phyloP scores from a whole-genome alignment of 2,113 vertebrate genomes.

The Silurus glanis region DNA sequence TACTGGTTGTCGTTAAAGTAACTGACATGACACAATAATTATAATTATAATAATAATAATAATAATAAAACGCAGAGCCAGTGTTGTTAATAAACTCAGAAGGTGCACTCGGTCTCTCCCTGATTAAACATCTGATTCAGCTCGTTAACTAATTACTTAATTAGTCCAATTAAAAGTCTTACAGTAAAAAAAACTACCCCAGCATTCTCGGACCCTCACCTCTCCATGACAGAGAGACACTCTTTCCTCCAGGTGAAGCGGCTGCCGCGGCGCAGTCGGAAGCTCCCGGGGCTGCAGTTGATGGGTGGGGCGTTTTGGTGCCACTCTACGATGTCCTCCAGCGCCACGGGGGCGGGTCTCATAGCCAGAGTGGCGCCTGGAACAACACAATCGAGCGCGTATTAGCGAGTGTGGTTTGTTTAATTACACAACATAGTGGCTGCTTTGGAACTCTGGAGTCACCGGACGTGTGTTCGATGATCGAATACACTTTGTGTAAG shows the following conservation, averaged over 20 bases:
- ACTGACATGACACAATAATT: slow-evolving; percentile 63
- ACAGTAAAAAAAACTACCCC: background rate
- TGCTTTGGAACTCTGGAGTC: background rate
- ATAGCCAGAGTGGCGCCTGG: slow-evolving; percentile 93
- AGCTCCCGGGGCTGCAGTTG: slow-evolving; percentile 85
- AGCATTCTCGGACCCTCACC: slow-evolving; percentile 68
- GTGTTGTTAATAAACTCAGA: background rate
- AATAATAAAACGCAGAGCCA: background rate
- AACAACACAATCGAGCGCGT: slow-evolving; percentile 1
- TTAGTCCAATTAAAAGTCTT: background rate
- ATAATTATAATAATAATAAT: background rate
- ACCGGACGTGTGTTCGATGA: background rate
- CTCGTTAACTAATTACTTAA: background rate
- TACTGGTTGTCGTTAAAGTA: slow-evolving; percentile 99
- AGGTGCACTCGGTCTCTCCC: background rate
- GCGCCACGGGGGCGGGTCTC: slow-evolving; percentile 86
- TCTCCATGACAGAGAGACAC: slow-evolving; percentile 97
- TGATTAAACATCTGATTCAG: background rate
- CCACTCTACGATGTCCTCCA: slow-evolving; percentile 93
- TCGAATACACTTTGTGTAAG: background rate
- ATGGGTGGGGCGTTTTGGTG: slow-evolving; percentile 88
- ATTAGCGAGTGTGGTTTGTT: background rate
- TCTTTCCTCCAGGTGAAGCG: slow-evolving; percentile 99
- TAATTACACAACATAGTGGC: no score
- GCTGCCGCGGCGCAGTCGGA: slow-evolving; percentile 91